Conservation (phyloP, 2,797 vertebrate genomes). For the Loris lydekkerianus region DNA sequence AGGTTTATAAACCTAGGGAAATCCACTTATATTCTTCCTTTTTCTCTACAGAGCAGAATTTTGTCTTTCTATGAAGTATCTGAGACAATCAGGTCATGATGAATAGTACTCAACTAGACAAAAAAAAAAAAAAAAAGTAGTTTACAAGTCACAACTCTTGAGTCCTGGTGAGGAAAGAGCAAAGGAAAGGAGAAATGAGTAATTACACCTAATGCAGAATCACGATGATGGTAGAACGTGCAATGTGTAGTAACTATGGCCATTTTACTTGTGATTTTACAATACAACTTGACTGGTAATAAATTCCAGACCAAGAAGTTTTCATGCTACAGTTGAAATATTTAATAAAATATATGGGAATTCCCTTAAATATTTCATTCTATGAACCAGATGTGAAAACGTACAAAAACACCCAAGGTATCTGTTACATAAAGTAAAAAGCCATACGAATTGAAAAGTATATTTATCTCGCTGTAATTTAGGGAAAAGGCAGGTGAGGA, state of each 20-base stretch:
- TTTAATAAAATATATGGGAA: slow-evolving; percentile 78
- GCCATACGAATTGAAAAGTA: slow-evolving; percentile 57
- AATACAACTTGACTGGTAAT: slow-evolving; percentile 73
- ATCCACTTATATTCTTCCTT: neutral
- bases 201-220: slow-evolving; percentile 41
- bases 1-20: slow-evolving; percentile 1
- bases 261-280: slow-evolving; percentile 74
- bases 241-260: slow-evolving; percentile 63
- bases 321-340: slow-evolving; percentile 81
- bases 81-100: slow-evolving; percentile 1
- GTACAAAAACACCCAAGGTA: slow-evolving; percentile 69
- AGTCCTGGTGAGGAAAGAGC: slow-evolving; percentile 4
- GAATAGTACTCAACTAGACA: neutral
- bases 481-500: slow-evolving; percentile 39
- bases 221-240: slow-evolving; percentile 57
- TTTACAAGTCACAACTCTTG: slow-evolving; percentile 42
- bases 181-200: slow-evolving; percentile 55
- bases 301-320: slow-evolving; percentile 81
- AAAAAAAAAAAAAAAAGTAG: neutral
- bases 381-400: slow-evolving; percentile 71
- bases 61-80: slow-evolving; percentile 47
- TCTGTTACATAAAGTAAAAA: slow-evolving; percentile 70
- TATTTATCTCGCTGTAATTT: slow-evolving; percentile 57
- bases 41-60: slow-evolving; percentile 20
- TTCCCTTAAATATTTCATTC: slow-evolving; percentile 67